Base-by-base conservation (phyloP, 2,113 vertebrate genomes). In the Eretmodus cyanostictus region DNA sequence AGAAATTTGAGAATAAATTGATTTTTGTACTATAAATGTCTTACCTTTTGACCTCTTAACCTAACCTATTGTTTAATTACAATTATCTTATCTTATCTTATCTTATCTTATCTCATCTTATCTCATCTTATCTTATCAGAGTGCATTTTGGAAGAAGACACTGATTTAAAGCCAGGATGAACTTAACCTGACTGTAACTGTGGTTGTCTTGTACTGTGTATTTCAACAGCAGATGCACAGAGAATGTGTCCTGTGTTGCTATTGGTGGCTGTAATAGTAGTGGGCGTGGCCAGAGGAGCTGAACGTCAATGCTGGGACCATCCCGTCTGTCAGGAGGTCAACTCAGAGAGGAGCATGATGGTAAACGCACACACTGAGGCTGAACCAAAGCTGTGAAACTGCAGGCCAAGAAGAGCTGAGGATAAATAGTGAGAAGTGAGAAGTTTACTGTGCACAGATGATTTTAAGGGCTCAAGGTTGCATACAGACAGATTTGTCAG, bases 241-340 rank as follows among this genome's bases (percentile, higher is more conserved):
- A 96, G 96, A 97, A 98, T 87, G 94, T 91, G 88, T 83, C 82
- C 83, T 6, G 89, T 87, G 47, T 96, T 95, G 95, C 89, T 96
- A 83, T 86, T 95, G 87, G 91, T 94, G 80, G 86, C 93, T 6
- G 89, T 95, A 82, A 86, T 91, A 24, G 76, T 97, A 42, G 91
- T 98, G 86, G 94, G 94, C 6, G 88, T 90, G 79, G 93, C 94
- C 88, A 90, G 66, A 40, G 86, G 91, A 19, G 96, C 95, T 9
- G 88, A 34, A 11, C 81, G 93, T 85, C 96, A 96, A 19, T 99
- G 98, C 90, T 96, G 96, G 97, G 96, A 97, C 22, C 96, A 94
- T 68, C 86, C 88, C 10, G 93, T 81, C 38, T 98, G 98, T 87
- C 94, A 93, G 92, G 97, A 98, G 16, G 93, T 97, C 9, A 91